Evolutionary conservation across 2,888 invertebrate genomes (phyloP).

Genomic region (Euphydryas editha): DNA sequence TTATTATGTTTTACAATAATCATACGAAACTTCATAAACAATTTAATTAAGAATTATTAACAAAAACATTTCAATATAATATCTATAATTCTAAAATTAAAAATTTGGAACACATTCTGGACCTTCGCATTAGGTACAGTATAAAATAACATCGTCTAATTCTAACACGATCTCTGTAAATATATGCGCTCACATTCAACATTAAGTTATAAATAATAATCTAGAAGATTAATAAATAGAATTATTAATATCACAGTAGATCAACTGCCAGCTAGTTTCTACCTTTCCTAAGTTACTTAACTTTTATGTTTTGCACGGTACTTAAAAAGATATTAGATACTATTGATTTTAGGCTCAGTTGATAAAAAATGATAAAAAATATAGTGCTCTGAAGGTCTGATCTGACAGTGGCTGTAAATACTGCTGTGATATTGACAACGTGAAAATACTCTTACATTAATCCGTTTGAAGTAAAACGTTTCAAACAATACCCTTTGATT

Average conservation of each 20-base stretch:
- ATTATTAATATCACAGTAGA: slow-evolving; percentile 83
- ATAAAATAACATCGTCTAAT: slow-evolving; percentile 70
- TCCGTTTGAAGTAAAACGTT: slow-evolving; percentile 56
- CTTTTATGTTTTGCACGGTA: slow-evolving; percentile 12
- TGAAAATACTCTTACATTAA: slow-evolving; percentile 53
- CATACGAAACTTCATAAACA: slow-evolving; percentile 39
- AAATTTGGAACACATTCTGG: slow-evolving; percentile 79
- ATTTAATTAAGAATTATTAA: slow-evolving; percentile 58
- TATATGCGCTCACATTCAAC: slow-evolving; percentile 70
- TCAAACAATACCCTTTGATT: slow-evolving; percentile 63
- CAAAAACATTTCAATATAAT: slow-evolving; percentile 56
- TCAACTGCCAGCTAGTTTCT: slow-evolving; percentile 73
- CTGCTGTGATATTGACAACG: slow-evolving; percentile 82
- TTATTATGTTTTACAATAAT: slow-evolving; percentile 17
- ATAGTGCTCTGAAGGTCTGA: slow-evolving; percentile 35
- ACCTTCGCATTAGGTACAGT: slow-evolving; percentile 63
- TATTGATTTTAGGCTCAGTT: slow-evolving; percentile 21
- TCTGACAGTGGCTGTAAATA: slow-evolving; percentile 72
- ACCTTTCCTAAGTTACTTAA: slow-evolving; percentile 35
- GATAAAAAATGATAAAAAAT: slow-evolving; percentile 30
- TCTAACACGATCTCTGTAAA: slow-evolving; percentile 69
- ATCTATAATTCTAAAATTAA: slow-evolving; percentile 61
- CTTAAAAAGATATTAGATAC: slow-evolving; percentile 27
- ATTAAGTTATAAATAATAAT: slow-evolving; percentile 74
- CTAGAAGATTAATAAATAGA: slow-evolving; percentile 78